Base-by-base conservation (phyloP, 2,888 invertebrate species). In the Polylopha cassiicola region DNA sequence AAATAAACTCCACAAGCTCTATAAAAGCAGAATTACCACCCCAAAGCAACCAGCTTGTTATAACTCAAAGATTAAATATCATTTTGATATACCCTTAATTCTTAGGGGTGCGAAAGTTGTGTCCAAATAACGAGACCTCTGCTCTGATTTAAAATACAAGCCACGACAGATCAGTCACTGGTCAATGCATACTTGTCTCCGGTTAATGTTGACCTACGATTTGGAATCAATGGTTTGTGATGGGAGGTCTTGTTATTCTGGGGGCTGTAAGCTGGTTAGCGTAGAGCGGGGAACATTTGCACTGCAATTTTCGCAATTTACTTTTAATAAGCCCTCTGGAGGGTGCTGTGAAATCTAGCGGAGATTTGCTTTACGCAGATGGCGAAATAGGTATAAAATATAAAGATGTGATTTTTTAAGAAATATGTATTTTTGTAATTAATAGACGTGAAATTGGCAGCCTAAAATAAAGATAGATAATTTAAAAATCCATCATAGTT, bases 231-330 rank as follows among this genome's bases (percentile, higher is more conserved):
- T 13, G 38, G 22, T 38, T 39, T 28, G 50, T 38, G 46, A 44
- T 37, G 47, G 43, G 18, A 47, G 68, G 36, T 65, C 72, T 48
- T 47, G 44, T 43, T 46, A 51, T 37, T 43, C 31, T 63, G 64
- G 71, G 4, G 6, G 6, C 14, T 37, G 48, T 81, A 75, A 77
- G 78, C 70, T 65, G 65, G 80, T 80, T 81, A 80, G 61, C 55
- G 68, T 70, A 65, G 62, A 65, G 66, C 68, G 56, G 70, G 79
- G 74, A 78, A 74, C 81, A 82, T 84, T 84, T 80, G 82, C 77
- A 63, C 67, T 74, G 77, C 80, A 84, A 81, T 84, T 84, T 82
- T 80, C 73, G 76, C 77, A 84, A 82, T 84, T 80, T 77, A 76
- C 77, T 79, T 80, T 79, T 81, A 84, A 82, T 82, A 82, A 84